Conservation (phyloP, 2,113 vertebrate genomes). For the Pteronura brasiliensis region DNA sequence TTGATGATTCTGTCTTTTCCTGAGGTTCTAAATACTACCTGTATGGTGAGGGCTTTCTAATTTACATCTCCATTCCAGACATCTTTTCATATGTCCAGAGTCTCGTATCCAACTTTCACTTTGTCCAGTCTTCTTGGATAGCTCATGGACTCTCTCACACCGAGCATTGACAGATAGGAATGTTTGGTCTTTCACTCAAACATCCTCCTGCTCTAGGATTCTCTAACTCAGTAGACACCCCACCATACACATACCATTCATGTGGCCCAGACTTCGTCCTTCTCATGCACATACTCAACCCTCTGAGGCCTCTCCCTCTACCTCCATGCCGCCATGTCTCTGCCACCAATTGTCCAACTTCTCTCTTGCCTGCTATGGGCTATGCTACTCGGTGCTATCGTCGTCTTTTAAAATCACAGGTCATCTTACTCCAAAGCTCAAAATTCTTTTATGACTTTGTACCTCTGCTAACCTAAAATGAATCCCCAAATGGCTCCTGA, state of each 20-base stretch:
- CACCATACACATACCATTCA: rapidly evolving
- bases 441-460: neutral
- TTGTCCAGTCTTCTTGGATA: neutral
- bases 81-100: neutral
- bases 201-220: neutral
- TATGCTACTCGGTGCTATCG: neutral
- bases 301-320: neutral
- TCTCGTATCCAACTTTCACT: neutral
- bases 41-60: neutral
- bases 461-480: neutral
- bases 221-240: too few relatives aligned
- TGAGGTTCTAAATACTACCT: neutral
- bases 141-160: neutral
- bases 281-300: neutral
- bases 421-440: neutral
- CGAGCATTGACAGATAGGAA: neutral
- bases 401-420: neutral
- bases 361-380: neutral
- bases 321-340: neutral
- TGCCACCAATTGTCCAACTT: neutral
- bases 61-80: neutral
- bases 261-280: neutral
- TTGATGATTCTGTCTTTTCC: neutral
- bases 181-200: neutral
- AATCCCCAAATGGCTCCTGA: neutral